Base-by-base conservation (phyloP, 35 echinoderm and acorn worm species). In the Eucidaris tribuloides region DNA sequence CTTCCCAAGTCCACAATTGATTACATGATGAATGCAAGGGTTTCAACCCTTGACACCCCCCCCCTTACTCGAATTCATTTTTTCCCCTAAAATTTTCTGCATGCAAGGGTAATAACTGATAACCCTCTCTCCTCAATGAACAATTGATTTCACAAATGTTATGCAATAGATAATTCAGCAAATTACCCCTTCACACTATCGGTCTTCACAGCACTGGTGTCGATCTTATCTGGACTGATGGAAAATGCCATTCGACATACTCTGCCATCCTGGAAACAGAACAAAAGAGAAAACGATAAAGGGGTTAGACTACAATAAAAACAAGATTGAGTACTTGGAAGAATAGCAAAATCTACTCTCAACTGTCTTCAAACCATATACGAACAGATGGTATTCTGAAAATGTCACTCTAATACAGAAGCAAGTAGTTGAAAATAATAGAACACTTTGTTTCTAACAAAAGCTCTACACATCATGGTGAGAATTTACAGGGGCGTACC, bases 161-260 rank as follows among this genome's bases (percentile, higher is more conserved):
- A 20, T 14, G 34, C 20, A 52, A 71, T 45, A 43, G 52, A 3
- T n/a, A 84, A 0, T 36, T 38, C 62, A 42, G 68, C 34, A 30
- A 61, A 30, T 59, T 35, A 68, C 89, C 76, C 32, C 41, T 59
- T 77, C 57, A 24, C 41, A 62, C 72, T 36, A 45, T 90, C 93
- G 14, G 70, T 66, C 61, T 96, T 96, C 19, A n/a, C n/a, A n/a
- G n/a, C n/a, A n/a, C 87, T 68, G 6, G 65, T 45, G 40, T 96
- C 93, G 33, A 96, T 79, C 46, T 96, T 90, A 36, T 96, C 93
- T 44, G 88, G 71, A 44, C 79, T 96, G 66, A 96, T 86, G 42
- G 88, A 74, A 48, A 86, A 96, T 7, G 45, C 27, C 0, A 96
- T 49, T 2, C 93, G 82, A 24, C 93, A 96, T 18, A 96, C 79